phyloP scores from a whole-genome alignment of 2,888 invertebrate genomes.

The Agriotes lineatus region DNA sequence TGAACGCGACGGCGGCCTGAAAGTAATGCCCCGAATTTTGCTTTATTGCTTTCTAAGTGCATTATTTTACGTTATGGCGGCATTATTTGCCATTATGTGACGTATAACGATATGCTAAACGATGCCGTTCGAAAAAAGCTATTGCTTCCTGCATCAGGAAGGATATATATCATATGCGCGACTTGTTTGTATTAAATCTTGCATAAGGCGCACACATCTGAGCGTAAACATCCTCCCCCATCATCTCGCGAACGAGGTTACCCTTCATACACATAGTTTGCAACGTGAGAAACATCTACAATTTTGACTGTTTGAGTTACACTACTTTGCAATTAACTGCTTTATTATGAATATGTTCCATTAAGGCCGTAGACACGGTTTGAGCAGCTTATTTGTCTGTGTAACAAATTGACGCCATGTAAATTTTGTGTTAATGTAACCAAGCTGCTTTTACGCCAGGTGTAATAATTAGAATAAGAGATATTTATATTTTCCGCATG shows the following conservation, averaged over 20 bases:
- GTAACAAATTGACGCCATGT: not conserved
- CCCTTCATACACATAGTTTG: not conserved
- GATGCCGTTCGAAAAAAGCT: slow-evolving; percentile 36
- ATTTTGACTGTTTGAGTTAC: slow-evolving; percentile 18
- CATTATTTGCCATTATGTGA: slow-evolving; percentile 48
- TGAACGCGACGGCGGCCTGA: slow-evolving; percentile 49
- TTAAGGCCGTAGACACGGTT: not conserved
- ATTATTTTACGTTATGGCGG: slow-evolving; percentile 47
- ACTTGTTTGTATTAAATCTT: slow-evolving; percentile 29
- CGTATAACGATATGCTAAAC: slow-evolving; percentile 38
- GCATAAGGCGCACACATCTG: not conserved
- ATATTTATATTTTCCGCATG: too few relatives aligned
- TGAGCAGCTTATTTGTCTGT: not conserved
- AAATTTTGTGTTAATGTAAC: too few relatives aligned
- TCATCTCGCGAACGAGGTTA: not conserved
- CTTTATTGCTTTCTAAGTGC: slow-evolving; percentile 54
- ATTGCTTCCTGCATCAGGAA: slow-evolving; percentile 40
- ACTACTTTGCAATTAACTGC: slow-evolving; percentile 20
- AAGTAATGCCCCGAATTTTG: slow-evolving; percentile 54
- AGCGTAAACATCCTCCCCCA: slow-evolving; percentile 7
- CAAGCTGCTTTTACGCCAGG: too few relatives aligned
- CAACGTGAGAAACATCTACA: slow-evolving; percentile 6
- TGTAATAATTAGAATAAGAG: too few relatives aligned
- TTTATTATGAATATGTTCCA: slow-evolving; percentile 4
- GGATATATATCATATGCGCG: slow-evolving; percentile 21